Conservation (phyloP, 2,113 vertebrate species). For the Thryonomys swinderianus region DNA sequence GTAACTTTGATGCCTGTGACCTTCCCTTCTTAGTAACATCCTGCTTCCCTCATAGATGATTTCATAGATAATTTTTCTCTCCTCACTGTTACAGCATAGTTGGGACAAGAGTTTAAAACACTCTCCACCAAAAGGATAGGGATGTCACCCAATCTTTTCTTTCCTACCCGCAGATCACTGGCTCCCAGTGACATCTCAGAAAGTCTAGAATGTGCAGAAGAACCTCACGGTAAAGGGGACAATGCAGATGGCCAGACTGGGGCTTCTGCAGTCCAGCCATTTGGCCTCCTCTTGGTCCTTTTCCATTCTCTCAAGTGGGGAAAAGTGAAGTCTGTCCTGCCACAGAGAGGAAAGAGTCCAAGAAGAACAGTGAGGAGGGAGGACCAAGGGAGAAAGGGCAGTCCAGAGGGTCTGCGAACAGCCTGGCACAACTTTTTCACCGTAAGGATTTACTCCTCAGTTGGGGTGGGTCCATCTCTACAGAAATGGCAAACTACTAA, state of each 20-base stretch:
- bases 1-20: neutral
- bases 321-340: rapidly evolving
- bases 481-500: neutral
- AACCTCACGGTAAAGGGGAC: neutral
- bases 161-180: neutral
- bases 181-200: neutral
- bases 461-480: neutral
- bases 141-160: neutral
- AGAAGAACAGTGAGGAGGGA: neutral
- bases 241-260: neutral
- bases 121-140: neutral
- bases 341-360: neutral
- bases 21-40: neutral
- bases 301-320: too few species aligned
- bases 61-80: neutral
- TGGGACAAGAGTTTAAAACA: neutral
- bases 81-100: rapidly evolving
- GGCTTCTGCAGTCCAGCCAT: too few species aligned
- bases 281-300: neutral
- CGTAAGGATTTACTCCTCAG: neutral
- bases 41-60: neutral
- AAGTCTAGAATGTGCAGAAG: neutral
- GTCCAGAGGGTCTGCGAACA: neutral
- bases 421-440: neutral
- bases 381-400: neutral